Base-by-base conservation (phyloP, 2,888 invertebrate species). In the Syrista parreyssii region DNA sequence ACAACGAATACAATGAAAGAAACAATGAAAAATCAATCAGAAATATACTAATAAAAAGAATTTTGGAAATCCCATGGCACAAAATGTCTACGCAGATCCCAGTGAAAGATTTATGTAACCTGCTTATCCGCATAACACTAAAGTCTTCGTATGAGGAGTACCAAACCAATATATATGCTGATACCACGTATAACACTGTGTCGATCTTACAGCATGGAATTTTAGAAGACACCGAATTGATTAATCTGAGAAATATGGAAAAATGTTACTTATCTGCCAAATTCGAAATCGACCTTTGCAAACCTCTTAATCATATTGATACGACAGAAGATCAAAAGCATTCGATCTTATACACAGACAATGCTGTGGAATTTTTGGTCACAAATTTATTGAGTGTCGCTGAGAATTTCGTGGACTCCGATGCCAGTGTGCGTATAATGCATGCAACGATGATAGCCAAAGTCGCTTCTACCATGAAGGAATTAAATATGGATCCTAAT, bases 11-110 rank as follows among this genome's bases (percentile, higher is more conserved):
- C 2, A 55, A 55, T 23, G 55, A 55, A 23, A 55, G 55, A 55
- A 55, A 82, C 32, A 84, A 82, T 71, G 80, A 80, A 34, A 78
- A 82, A n/a, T 84, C 86, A 4, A 82, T 88, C 15, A 87, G 88
- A 75, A 78, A 80, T 3, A 84, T 85, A 33, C 80, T 91, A 3
- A 55, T 91, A 23, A 81, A 86, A 15, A 90, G 89, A 87, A 75
- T 84, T n/a, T 78, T 91, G 15, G 81, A 87, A 31, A 82, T 87
- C 32, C 82, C 88, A 0, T 85, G 83, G 79, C 55, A 79, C 4
- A 80, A 83, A 68, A 77, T 85, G 74, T 81, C 80, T 3, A 79
- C 76, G 6, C 78, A 83, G 68, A 72, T 86, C 11, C 80, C 83
- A 4, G 77, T 90, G 3, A 84, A 86, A 40, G 83, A 87, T 30